Evolutionary conservation across 2,888 invertebrate genomes (phyloP).

Genomic region (Agrotis puta): DNA sequence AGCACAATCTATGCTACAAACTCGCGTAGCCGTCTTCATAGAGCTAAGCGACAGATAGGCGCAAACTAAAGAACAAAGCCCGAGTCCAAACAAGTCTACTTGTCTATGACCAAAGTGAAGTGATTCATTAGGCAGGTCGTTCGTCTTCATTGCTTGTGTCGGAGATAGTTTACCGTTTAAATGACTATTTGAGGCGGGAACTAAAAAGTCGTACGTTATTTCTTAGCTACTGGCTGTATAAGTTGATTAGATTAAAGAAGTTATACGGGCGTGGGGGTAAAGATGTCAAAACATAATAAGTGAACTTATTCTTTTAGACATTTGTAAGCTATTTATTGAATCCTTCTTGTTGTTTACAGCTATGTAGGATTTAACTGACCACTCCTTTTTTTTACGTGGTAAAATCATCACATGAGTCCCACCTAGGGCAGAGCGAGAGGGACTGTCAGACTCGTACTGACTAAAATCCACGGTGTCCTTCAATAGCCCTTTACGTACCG

Average conservation of each 20-base stretch:
- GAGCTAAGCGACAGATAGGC: slow-evolving; percentile 17
- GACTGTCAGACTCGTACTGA: no score
- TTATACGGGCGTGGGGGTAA: slow-evolving; percentile 19
- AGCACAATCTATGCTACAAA: neutral
- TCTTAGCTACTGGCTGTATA: slow-evolving; percentile 32
- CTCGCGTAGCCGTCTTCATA: neutral
- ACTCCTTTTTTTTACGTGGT: neutral
- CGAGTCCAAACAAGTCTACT: neutral
- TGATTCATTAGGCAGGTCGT: slow-evolving; percentile 88
- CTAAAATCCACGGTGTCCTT: no score
- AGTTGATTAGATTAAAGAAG: slow-evolving; percentile 37
- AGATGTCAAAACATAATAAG: neutral
- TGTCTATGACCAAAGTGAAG: slow-evolving; percentile 73
- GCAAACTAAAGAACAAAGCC: neutral
- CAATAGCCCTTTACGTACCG: no score
- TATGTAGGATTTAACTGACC: neutral
- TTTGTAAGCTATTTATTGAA: neutral
- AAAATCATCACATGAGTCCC: no score
- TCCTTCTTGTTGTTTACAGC: neutral
- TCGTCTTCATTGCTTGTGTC: slow-evolving; percentile 89
- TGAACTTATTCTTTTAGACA: neutral
- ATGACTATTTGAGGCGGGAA: slow-evolving; percentile 74
- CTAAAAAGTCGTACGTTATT: slow-evolving; percentile 69
- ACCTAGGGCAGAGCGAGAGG: no score
- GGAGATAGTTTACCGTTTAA: slow-evolving; percentile 84